Conservation (phyloP, 2,113 vertebrate species). For the Esox niger region DNA sequence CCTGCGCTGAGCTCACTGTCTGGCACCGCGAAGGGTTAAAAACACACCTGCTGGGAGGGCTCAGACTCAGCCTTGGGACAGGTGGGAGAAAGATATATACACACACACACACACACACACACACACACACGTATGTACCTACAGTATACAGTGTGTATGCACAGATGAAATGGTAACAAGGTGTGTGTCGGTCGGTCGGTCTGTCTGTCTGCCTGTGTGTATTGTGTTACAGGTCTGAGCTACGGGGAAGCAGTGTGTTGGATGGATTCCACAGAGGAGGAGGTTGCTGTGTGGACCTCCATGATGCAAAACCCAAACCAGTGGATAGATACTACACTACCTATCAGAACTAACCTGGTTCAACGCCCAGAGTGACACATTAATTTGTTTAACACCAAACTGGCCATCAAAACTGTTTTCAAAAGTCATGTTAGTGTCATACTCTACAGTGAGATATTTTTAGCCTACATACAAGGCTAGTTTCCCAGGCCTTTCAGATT, state of each 20-base stretch:
- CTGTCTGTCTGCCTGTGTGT: constrained; percentile 9
- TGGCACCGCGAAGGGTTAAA: constrained; percentile 84
- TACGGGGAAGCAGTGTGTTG: constrained; percentile 85
- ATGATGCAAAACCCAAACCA: constrained; percentile 79
- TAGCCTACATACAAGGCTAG: too few species aligned
- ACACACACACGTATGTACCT: neutral
- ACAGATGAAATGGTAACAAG: neutral
- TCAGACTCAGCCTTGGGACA: constrained; percentile 87
- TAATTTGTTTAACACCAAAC: neutral
- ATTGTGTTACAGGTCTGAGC: constrained; percentile 78
- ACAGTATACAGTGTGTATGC: neutral
- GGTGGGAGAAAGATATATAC: constrained; percentile 67
- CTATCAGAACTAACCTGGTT: constrained; percentile 81
- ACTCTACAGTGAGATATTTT: too few species aligned
- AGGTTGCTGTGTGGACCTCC: constrained; percentile 77
- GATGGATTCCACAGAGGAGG: constrained; percentile 94
- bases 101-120: constrained; percentile 9
- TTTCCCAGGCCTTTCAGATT: too few species aligned
- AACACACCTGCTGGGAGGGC: constrained; percentile 79
- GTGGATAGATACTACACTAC: constrained; percentile 85
- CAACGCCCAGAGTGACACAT: constrained; percentile 53
- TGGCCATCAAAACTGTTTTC: neutral
- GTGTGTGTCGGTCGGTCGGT: neutral
- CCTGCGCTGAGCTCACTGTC: constrained; percentile 89
- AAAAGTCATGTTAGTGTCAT: too few species aligned